These are phyloP conservation scores for Epinephelus awoara DNA, from an alignment of 2,797 vertebrate genomes.

Conservation along the genomic window DNA sequence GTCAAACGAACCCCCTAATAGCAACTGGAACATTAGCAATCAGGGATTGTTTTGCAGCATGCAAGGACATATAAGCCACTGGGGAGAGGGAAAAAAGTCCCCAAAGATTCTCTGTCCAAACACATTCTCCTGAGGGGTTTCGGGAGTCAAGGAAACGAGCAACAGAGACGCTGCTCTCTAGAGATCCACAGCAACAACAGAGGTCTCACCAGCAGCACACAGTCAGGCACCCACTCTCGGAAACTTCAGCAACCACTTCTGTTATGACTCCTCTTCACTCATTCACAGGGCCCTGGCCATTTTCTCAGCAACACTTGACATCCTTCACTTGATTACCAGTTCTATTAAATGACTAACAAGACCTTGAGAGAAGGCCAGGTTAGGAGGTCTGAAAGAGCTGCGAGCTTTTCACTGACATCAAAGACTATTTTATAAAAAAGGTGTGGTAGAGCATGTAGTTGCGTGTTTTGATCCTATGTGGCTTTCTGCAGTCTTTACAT, in stretches of 20 bases:
- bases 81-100: slow-evolving; percentile 52
- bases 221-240: slow-evolving; percentile 18
- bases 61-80: slow-evolving; percentile 45
- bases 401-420: slow-evolving; percentile 19
- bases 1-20: slow-evolving; percentile 46
- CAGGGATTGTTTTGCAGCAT: slow-evolving; percentile 66
- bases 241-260: slow-evolving; percentile 64
- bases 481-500: slow-evolving; percentile 2
- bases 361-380: slow-evolving; percentile 25
- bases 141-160: slow-evolving; percentile 84
- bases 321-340: slow-evolving; percentile 65
- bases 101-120: slow-evolving; percentile 76
- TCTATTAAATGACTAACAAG: slow-evolving; percentile 59
- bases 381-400: slow-evolving; percentile 7
- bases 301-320: slow-evolving; percentile 69
- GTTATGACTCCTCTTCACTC: slow-evolving; percentile 41
- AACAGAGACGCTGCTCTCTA: slow-evolving; percentile 68
- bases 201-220: slow-evolving; percentile 49
- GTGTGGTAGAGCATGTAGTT: not conserved
- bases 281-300: slow-evolving; percentile 58
- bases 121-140: slow-evolving; percentile 78
- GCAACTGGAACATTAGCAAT: slow-evolving; percentile 33
- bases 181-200: slow-evolving; percentile 69
- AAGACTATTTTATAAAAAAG: slow-evolving; percentile 21
- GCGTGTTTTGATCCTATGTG: slow-evolving; percentile 12